phyloP scores from a whole-genome alignment of 2,888 invertebrate species.

The Hyposoter dolosus region DNA sequence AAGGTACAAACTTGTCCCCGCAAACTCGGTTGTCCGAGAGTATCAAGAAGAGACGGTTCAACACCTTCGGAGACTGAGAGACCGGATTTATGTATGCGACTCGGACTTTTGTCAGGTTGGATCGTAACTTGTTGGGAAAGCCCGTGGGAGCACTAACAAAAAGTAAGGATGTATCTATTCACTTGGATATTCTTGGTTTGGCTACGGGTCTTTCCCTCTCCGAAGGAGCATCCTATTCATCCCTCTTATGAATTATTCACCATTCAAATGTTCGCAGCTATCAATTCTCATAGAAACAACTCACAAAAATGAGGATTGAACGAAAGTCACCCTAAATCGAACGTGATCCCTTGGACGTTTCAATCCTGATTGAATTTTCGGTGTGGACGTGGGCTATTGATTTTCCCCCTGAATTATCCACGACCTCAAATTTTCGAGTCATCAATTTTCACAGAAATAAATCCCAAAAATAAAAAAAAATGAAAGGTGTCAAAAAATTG shows the following conservation, averaged over 20 bases:
- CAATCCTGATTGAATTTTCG: background rate
- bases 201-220: background rate
- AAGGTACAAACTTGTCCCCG: constrained; percentile 20
- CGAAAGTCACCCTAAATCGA: background rate
- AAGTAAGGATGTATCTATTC: constrained; percentile 16
- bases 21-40: constrained; percentile 28
- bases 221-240: background rate
- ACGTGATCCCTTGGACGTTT: background rate
- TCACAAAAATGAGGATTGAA: background rate
- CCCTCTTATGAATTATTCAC: background rate
- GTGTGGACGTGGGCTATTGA: background rate
- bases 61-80: constrained; percentile 54
- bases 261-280: background rate
- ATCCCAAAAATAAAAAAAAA: background rate
- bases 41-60: constrained; percentile 37
- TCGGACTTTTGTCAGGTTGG: constrained; percentile 64
- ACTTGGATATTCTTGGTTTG: background rate
- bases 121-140: constrained; percentile 28
- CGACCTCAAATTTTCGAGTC: background rate
- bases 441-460: background rate
- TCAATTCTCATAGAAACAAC: background rate
- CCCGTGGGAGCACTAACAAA: constrained; percentile 45
- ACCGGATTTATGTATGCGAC: constrained; percentile 60
- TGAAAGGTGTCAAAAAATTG: background rate
- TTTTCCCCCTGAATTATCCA: background rate